Conservation (phyloP, 2,888 invertebrate genomes). For the Cremastinae sp. region DNA sequence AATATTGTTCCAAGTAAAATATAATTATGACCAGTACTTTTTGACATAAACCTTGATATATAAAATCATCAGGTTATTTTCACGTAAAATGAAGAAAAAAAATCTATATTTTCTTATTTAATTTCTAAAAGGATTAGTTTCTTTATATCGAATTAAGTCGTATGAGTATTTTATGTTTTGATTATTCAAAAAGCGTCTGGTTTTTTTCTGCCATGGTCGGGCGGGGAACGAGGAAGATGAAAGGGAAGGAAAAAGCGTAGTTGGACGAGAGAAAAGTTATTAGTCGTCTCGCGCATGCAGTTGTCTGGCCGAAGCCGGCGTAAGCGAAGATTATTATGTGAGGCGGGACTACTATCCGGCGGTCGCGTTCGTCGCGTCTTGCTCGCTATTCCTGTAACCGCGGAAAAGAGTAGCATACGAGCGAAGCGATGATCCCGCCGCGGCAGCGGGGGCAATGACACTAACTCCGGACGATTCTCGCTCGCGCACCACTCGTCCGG, state of each 20-base stretch:
- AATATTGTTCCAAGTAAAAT: too few species aligned
- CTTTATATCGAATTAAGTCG: too few species aligned
- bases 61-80: too few species aligned
- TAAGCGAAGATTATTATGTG: conserved; percentile 34
- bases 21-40: too few species aligned
- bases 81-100: too few species aligned
- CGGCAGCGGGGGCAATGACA: conserved; percentile 73
- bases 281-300: conserved; percentile 22
- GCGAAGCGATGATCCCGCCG: conserved; percentile 55
- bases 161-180: too few species aligned
- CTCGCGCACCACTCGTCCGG: conserved; percentile 28
- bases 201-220: not conserved
- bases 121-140: too few species aligned
- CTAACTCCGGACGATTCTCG: conserved; percentile 60
- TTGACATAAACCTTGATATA: too few species aligned
- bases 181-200: too few species aligned
- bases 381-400: conserved; percentile 72
- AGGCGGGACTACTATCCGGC: conserved; percentile 34
- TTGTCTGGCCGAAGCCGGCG: conserved; percentile 19
- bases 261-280: conserved; percentile 28
- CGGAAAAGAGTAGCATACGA: conserved; percentile 54
- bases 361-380: conserved; percentile 11
- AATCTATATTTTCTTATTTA: too few species aligned
- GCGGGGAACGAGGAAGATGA: not conserved
- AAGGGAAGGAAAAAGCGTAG: conserved; percentile 15